Evolutionary conservation across 1,140 invertebrate genomes (phyloP), one percentile per base, ranked within the genome.

Genomic region (Micrasema longulum): DNA sequence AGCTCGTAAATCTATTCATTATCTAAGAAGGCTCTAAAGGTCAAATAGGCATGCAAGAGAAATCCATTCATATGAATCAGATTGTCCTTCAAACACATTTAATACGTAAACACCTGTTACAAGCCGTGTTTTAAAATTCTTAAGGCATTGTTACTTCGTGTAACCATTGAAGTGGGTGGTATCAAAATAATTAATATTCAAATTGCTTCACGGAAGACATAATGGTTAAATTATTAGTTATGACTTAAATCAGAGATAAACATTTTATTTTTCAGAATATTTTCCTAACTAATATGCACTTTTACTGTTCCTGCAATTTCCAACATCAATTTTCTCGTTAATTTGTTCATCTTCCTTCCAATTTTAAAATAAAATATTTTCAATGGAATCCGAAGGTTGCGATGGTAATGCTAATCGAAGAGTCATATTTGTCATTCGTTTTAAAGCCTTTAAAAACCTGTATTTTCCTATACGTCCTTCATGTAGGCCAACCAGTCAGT

Each of bases 31-130:
- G 26, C 26, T 60, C 31, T 38, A 60, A 38, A 60, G 55, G 55
- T 60, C 55, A 18, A 1, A 38, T 3, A n/a, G 22, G 16, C 35
- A 10, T 18, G 35, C 35, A 11, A 41, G 11, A 60, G 36, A 41
- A 41, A 41, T 60, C 55, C 18, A 60, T 60, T 60, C 55, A 60
- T 41, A 60, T 41, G 36, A 60, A 38, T 60, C 20, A 23, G 48
- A 20, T 5, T 35, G 52, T 14, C 52, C 53, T 36, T 36, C 26
- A 16, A 9, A 12, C 5, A 20, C n/a, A 6, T 31, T 23, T 31
- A 53, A 53, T 53, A 48, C 14, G 45, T 20, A 20, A 31, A 53
- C 50, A 53, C 50, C 50, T 53, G 50, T 53, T 53, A 53, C 50
- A 22, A 22, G 12, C 50, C 23, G 9, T 53, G 12, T 53, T 41